Evolutionary conservation across 1,140 invertebrate species (phyloP).

Genomic region (Drosophila simulans): DNA sequence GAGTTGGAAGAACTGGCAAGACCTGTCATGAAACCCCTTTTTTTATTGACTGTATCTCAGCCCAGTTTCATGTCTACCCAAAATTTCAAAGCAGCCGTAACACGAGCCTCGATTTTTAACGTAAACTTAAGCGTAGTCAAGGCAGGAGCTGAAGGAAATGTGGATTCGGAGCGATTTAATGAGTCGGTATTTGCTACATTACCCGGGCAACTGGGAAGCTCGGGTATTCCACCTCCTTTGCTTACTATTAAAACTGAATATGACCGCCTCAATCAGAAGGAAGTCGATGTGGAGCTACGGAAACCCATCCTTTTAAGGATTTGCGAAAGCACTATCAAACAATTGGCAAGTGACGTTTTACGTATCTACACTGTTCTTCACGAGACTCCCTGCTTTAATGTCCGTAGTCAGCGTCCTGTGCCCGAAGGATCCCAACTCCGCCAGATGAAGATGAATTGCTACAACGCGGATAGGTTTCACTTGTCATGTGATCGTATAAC

Average conservation of each 20-base stretch:
- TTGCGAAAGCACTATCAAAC: constrained; percentile 47
- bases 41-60: constrained; percentile 66
- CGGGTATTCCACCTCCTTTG: constrained; percentile 73
- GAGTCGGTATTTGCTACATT: constrained; percentile 66
- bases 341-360: constrained; percentile 49
- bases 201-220: constrained; percentile 60
- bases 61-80: constrained; percentile 75
- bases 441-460: constrained; percentile 60
- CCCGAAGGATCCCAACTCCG: constrained; percentile 53
- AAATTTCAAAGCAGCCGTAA: constrained; percentile 47
- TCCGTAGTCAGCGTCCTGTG: constrained; percentile 47
- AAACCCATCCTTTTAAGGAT: constrained; percentile 66
- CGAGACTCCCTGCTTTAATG: constrained; percentile 56
- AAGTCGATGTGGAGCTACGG: constrained; percentile 62
- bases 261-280: constrained; percentile 54
- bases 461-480: constrained; percentile 83
- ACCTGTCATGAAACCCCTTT: constrained; percentile 39
- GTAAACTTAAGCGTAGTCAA: constrained; percentile 53
- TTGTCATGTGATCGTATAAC: constrained; percentile 86
- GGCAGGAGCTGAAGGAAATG: neutral
- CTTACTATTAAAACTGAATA: constrained; percentile 53
- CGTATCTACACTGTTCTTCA: constrained; percentile 56
- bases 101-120: constrained; percentile 72
- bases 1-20: constrained; percentile 28
- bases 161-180: constrained; percentile 24